Evolutionary conservation across 2,888 invertebrate genomes (phyloP), one percentile per base, ranked within the genome.

Genomic region (Ditula angustiorana): DNA sequence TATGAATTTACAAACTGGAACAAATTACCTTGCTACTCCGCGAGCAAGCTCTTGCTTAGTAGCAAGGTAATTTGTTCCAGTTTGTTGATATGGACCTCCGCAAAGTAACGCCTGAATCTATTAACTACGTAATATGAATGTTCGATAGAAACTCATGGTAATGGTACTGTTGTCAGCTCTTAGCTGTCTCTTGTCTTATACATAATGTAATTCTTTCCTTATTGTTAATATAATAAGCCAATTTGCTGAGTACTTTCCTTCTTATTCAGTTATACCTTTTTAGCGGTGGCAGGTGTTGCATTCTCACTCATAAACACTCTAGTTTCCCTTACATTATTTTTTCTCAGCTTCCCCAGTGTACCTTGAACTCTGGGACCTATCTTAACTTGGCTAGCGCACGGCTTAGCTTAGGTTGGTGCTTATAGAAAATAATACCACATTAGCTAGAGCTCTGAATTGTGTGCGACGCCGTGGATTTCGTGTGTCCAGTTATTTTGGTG

Each of bases 251-350:
- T 56, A 41, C 55, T 41, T 56, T 56, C 55, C 26, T 56, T 1
- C 26, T 56, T 8, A 56, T 41, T 41, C 41, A 56, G 37, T 41
- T 56, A 56, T 41, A 56, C 55, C 55, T 41, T 41, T 56, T 56
- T 56, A 56, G 55, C 41, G 55, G 55, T 26, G 16, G 24, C 55
- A 56, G 55, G 55, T 41, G 55, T 24, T 26, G 55, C 41, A 37
- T 41, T 26, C 28, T 11, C 41, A 16, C 11, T 21, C 26, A 26
- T 56, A 56, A 56, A 56, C 55, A 56, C 55, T 56, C 41, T 41
- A 56, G 55, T 41, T 56, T 13, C 21, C 53, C 41, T 56, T 26
- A 41, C 41, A 56, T 19, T 41, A 26, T 56, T 56, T 56, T 53
- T 28, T 56, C 26, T 37, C 16, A 41, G n/a, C 35, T 24, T 2